Conservation (phyloP, 2,888 invertebrate species). For the Mactromeris polynyma region DNA sequence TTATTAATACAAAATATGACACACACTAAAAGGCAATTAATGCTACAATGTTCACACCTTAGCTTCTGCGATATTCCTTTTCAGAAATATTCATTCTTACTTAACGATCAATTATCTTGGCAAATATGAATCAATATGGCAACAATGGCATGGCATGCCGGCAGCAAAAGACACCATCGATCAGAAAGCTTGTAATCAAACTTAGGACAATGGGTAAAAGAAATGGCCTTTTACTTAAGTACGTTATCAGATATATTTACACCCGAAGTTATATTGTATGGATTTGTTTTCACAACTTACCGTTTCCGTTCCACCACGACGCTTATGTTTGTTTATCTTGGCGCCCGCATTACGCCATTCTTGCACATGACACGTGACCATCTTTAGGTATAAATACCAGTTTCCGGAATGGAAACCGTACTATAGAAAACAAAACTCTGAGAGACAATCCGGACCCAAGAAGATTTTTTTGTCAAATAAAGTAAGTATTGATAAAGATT, state of each 20-base stretch:
- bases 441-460: neutral
- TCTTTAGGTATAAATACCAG: constrained; percentile 56
- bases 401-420: constrained; percentile 45
- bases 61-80: constrained; percentile 19
- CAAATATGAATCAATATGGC: constrained; percentile 34
- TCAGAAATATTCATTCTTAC: constrained; percentile 29
- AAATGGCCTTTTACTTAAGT: constrained; percentile 45
- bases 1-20: constrained; percentile 3
- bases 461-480: neutral
- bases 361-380: constrained; percentile 52
- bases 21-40: neutral
- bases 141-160: constrained; percentile 52
- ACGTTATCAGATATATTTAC: constrained; percentile 53
- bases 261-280: constrained; percentile 50
- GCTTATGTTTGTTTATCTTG: constrained; percentile 56
- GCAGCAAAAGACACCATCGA: constrained; percentile 56
- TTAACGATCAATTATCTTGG: constrained; percentile 41
- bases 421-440: neutral
- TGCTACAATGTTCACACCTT: neutral
- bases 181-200: constrained; percentile 18
- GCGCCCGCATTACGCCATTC: constrained; percentile 33
- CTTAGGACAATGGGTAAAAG: constrained; percentile 28
- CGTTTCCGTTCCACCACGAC: constrained; percentile 51
- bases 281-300: constrained; percentile 51
- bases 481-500: constrained; percentile 2